These are phyloP conservation scores for Nomada hirtipes DNA, from an alignment of 2,888 invertebrate species.

Conservation along the genomic window DNA sequence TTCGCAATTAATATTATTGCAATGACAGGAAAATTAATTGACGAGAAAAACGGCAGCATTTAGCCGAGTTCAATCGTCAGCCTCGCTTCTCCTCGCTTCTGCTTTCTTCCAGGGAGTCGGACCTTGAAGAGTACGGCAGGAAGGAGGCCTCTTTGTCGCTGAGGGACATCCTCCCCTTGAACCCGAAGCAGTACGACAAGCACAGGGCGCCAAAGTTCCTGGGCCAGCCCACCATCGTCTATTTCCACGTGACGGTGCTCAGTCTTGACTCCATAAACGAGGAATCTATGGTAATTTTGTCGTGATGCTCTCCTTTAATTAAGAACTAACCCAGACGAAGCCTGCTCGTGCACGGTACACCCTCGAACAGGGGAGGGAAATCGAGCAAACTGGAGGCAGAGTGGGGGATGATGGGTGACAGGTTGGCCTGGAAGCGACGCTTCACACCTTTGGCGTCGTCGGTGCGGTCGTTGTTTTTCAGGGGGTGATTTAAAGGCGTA, in stretches of 20 bases:
- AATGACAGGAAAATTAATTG: constrained; percentile 15
- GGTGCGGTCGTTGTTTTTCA: background rate
- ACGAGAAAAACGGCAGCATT: background rate
- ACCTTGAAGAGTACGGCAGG: constrained; percentile 81
- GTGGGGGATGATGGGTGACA: background rate
- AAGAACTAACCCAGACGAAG: constrained; percentile 26
- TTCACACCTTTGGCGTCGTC: constrained; percentile 4
- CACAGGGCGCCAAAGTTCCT: constrained; percentile 94
- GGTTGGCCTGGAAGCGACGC: constrained; percentile 2
- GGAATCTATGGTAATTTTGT: constrained; percentile 92
- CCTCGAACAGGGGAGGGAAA: background rate
- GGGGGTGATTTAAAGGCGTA: no score
- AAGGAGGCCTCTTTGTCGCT: constrained; percentile 90
- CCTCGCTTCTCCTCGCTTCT: constrained; percentile 74
- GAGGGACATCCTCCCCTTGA: constrained; percentile 93
- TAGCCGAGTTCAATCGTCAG: constrained; percentile 42
- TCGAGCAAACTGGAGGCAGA: background rate
- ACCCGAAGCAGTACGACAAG: constrained; percentile 95
- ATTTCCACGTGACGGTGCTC: constrained; percentile 95
- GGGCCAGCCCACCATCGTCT: constrained; percentile 94
- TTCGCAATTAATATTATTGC: background rate
- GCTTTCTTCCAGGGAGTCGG: constrained; percentile 80
- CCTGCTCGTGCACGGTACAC: background rate
- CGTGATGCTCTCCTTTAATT: constrained; percentile 25
- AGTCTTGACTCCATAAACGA: constrained; percentile 98